Evolutionary conservation across 2,888 invertebrate species (phyloP).

Genomic region (Dolichopus griseipennis): DNA sequence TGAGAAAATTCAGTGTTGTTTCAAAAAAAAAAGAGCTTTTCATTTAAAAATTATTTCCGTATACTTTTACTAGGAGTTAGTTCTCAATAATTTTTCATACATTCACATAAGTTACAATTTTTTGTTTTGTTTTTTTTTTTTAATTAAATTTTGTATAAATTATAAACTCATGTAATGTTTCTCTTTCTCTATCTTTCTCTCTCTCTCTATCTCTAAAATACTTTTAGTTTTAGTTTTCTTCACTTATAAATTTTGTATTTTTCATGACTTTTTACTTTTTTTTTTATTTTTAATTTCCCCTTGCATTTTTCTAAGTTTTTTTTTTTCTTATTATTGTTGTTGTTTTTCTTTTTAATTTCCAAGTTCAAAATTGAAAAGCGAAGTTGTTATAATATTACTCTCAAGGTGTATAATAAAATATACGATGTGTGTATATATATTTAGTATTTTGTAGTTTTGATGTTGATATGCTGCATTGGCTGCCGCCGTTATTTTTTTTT

Average conservation of each 20-base stretch:
- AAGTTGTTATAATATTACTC: not conserved
- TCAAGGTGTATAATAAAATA: not conserved
- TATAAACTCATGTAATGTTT: not conserved
- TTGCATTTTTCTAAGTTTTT: not conserved
- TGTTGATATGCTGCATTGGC: not conserved
- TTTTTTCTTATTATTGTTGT: not conserved
- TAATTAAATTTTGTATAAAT: no score
- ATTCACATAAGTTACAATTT: no score
- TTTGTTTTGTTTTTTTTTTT: no score
- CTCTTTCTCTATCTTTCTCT: not conserved
- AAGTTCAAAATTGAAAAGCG: slow-evolving; percentile 1
- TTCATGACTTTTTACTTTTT: not conserved
- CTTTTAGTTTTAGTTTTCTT: no score
- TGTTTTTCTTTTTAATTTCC: not conserved
- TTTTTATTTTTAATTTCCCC: not conserved
- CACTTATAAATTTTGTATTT: not conserved
- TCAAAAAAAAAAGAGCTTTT: no score
- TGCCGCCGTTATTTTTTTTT: not conserved
- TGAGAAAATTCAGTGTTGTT: no score
- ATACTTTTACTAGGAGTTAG: no score
- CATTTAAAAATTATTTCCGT: no score
- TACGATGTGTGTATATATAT: no score
- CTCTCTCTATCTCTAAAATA: not conserved
- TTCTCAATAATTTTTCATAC: no score
- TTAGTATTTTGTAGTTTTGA: no score